Evolutionary conservation across 2,113 vertebrate species (phyloP), one percentile per base, ranked within the genome.

Genomic region (Uropsilus gracilis): DNA sequence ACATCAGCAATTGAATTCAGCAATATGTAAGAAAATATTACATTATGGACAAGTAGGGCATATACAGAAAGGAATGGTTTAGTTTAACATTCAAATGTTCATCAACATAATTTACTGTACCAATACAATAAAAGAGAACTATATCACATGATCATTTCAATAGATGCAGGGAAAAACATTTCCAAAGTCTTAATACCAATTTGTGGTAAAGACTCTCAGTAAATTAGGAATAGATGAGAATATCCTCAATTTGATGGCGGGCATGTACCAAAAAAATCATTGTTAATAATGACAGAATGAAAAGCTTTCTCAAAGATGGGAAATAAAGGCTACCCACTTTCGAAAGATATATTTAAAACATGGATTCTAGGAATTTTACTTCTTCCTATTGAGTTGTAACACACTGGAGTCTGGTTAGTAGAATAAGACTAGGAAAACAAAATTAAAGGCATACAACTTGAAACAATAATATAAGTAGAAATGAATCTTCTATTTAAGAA

Each of bases 331-430:
- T 24, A 72, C 16, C 17, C 3, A 80, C 63, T 84, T 90, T 89
- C 28, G 77, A 84, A 88, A 95, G 10, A 30, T 84, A 46, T 8
- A 61, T 30, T 73, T 72, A 93, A 93, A 44, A 87, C 30, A 87
- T 55, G 30, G 59, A 73, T 88, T 66, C 37, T 64, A 34, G 46
- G 32, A 11, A 91, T 66, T 84, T 91, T 85, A 76, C 16, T 76
- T 66, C 4, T 0, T 0, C 50, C 22, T 66, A 9, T 73, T 76
- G 53, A 37, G 37, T 4, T 72, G 14, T 84, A 24, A 57, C 3
- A 86, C 32, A 90, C 20, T 48, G 59, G 46, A 2, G n/a, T 39
- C 24, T 53, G 42, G 42, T 68, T 61, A 63, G 59, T 61, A 4
- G 9, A 90, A 61, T 44, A 57, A 75, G 8, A 17, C 24, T 57